A percentile compares a stretch with the other conserved stretches of the same genome.
Evolutionary conservation across 2,113 vertebrate genomes (phyloP).

Genomic region (Bubo scandiacus): DNA sequence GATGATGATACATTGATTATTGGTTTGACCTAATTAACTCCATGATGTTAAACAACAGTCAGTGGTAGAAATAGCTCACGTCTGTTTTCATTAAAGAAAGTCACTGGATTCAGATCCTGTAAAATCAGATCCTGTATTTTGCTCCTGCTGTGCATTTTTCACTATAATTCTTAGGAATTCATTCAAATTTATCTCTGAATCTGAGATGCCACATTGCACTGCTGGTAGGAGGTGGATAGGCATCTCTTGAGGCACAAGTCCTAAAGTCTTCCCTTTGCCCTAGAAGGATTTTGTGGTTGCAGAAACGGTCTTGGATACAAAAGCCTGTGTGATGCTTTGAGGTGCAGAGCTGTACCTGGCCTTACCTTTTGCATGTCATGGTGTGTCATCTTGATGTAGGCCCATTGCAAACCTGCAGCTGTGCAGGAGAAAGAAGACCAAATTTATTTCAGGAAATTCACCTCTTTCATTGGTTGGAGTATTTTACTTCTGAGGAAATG

Average conservation of each 20-base stretch:
- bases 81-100: background rate
- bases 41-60: background rate
- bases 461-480: background rate
- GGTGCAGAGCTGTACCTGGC: background rate
- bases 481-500: background rate
- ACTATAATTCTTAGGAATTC: background rate
- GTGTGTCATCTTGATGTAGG: background rate
- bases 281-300: background rate
- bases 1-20: slow-evolving; percentile 23
- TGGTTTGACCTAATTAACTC: slow-evolving; percentile 53
- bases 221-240: background rate
- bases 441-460: background rate
- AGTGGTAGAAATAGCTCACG: background rate
- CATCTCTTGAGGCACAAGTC: background rate
- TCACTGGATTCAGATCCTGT: background rate
- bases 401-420: background rate
- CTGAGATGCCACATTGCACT: background rate
- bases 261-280: background rate
- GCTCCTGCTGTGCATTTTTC: background rate
- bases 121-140: background rate
- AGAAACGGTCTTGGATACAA: background rate
- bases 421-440: fast-evolving
- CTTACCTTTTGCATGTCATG: background rate
- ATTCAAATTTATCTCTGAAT: background rate
- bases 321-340: background rate